Base-by-base conservation (phyloP, 2,888 invertebrate genomes). In the Leucophenga maculata region DNA sequence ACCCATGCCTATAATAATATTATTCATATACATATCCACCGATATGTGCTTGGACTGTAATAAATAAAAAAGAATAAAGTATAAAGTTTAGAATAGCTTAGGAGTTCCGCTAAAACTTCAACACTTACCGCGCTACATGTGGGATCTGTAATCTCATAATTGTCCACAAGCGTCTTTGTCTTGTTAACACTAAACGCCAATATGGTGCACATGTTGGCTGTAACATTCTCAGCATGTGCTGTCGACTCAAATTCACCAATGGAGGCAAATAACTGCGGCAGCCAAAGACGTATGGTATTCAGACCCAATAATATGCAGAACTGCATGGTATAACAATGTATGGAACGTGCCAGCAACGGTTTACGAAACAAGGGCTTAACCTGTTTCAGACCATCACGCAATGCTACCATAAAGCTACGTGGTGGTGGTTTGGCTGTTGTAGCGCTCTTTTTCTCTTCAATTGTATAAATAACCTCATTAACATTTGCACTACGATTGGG, bases 201-300 rank as follows among this genome's bases (percentile, higher is more conserved):
- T 64, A 89, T 86, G 2, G 79, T 79, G 70, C 89, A 89, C 66
- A 89, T 78, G 69, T 82, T 82, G n/a, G 82, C 76, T 1, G 79
- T 73, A 13, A 31, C 71, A 64, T 70, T 73, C 2, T 68, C 18
- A 0, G 67, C 78, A 0, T 55, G 69, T 26, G 75, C 69, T 68
- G 87, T 79, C 14, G 86, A 84, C 70, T 90, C 89, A 76, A 87
- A 91, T 60, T 89, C 89, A 20, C 90, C 89, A 57, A 93, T 92
- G 86, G 94, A 93, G 67, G 94, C 92, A 75, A 96, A 95, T 18
- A 97, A 90, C 85, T 96, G 95, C 0, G 96, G 96, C 76, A 96
- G 91, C 96, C 96, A 97, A 44, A 96, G 90, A 16, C 95, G 93
- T 50, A 96, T 89, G 0, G 95, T 95, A 83, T 96, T 96, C 75